Base-by-base conservation (phyloP, 2,113 vertebrate species). In the Megaceryle maxima region DNA sequence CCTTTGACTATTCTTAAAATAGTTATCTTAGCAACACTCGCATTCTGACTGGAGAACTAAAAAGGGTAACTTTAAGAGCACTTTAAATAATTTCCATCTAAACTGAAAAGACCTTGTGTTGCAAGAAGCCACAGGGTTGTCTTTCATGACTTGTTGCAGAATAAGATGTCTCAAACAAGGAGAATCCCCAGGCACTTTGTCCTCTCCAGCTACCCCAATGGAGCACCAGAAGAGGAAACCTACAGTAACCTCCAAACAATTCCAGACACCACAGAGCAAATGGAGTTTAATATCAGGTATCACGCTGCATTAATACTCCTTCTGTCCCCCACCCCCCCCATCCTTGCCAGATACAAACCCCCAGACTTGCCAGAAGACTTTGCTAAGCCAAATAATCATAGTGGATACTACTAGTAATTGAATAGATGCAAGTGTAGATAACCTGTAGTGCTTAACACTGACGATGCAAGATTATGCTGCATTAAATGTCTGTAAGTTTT, bases 201-300 rank as follows among this genome's bases (percentile, higher is more conserved):
- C 48, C 50, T 93, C 50, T 95, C 96, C 77, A 84, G 86, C 91
- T 96, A 96, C 50, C 37, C 91, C 41, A 82, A 57, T 35, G 95
- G 88, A 85, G 77, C 70, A 46, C 66, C 78, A 83, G 87, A 92
- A 85, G 95, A 94, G 22, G 94, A 94, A 74, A 67, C 37, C 53
- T 90, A 93, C 69, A 28, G 46, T 12, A 63, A 96, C 76, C 63
- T 83, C 82, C 92, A 11, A 20, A 80, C 95, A 60, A 46, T 94
- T 39, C 66, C 96, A 15, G 93, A 96, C 57, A 48, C 81, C 83
- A 91, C 95, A 13, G 94, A 88, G n/a, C 88, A 98, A 77, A 62
- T 82, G 84, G 96, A 90, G 62, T 78, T 97, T 79, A 95, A 96
- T 94, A 96, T 95, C 96, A 97, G 97, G 96, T 97, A 97, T 97